Percentiles rank a stretch among this genome's conserved stretches.
phyloP scores from a whole-genome alignment of 2,888 invertebrate species.

The Oxytorus armatus region DNA sequence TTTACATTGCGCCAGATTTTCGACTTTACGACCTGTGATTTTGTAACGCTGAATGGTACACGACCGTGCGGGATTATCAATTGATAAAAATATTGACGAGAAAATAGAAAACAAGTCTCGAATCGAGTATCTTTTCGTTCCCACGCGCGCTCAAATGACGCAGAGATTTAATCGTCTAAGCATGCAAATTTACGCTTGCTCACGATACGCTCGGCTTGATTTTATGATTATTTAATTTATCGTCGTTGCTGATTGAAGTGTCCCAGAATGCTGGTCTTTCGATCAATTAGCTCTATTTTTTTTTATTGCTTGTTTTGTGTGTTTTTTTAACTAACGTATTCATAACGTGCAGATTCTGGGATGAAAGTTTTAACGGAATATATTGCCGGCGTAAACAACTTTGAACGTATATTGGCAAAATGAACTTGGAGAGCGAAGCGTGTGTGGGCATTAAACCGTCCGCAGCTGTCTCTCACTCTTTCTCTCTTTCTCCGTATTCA shows the following conservation, averaged over 20 bases:
- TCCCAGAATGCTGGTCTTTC: conserved; percentile 6
- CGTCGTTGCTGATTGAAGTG: background rate
- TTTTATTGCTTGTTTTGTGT: background rate
- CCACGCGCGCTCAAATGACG: conserved; percentile 1
- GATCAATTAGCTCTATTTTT: background rate
- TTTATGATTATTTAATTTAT: background rate
- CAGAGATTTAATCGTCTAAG: no score
- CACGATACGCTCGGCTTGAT: conserved; percentile 2
- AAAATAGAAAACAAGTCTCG: conserved; percentile 10
- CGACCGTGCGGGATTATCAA: no score
- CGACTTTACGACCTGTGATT: no score
- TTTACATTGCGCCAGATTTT: no score
- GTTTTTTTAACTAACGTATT: background rate
- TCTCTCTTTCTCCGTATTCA: no score
- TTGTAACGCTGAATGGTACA: no score
- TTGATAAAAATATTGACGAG: no score
- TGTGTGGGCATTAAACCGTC: background rate
- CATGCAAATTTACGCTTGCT: background rate
- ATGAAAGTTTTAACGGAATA: no score
- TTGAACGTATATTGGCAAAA: background rate
- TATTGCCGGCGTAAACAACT: conserved; percentile 5
- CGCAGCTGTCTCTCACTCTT: no score
- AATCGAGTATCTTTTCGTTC: conserved; percentile 18
- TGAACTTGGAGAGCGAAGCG: background rate
- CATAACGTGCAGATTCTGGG: background rate